Evolutionary conservation across 2,888 invertebrate species (phyloP).

Genomic region (Melipona bicolor): DNA sequence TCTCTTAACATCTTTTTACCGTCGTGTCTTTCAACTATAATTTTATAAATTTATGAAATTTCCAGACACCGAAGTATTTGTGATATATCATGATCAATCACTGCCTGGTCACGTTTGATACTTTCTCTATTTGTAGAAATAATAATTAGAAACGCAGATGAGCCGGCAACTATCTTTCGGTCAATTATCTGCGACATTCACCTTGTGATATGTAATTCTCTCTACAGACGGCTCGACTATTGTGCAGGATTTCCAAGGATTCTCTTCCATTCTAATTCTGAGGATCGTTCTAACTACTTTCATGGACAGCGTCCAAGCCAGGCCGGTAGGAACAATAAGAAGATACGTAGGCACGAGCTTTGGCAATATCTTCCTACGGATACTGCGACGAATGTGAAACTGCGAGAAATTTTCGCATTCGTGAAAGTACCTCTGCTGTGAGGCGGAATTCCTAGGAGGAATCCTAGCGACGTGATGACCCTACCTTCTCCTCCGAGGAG

Average conservation of each 20-base stretch:
- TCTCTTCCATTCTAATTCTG: not conserved
- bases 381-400: not conserved
- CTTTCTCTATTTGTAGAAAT: accelerated
- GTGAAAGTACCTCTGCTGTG: not conserved
- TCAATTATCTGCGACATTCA: not conserved
- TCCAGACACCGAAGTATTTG: too few relatives aligned
- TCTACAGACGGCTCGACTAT: not conserved
- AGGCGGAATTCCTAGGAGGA: not conserved
- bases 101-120: not conserved
- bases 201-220: not conserved
- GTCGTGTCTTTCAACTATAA: too few relatives aligned
- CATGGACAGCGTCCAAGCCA: not conserved
- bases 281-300: not conserved
- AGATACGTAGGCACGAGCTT: not conserved
- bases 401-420: not conserved
- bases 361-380: not conserved
- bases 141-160: not conserved
- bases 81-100: too few relatives aligned
- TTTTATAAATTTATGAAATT: too few relatives aligned
- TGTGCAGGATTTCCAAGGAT: not conserved
- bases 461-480: not conserved
- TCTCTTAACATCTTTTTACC: too few relatives aligned
- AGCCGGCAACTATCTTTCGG: not conserved
- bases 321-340: not conserved
- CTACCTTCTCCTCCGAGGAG: not conserved